Evolutionary conservation across 2,113 vertebrate species (phyloP), one percentile per base, ranked within the genome.

Genomic region (Sander lucioperca): DNA sequence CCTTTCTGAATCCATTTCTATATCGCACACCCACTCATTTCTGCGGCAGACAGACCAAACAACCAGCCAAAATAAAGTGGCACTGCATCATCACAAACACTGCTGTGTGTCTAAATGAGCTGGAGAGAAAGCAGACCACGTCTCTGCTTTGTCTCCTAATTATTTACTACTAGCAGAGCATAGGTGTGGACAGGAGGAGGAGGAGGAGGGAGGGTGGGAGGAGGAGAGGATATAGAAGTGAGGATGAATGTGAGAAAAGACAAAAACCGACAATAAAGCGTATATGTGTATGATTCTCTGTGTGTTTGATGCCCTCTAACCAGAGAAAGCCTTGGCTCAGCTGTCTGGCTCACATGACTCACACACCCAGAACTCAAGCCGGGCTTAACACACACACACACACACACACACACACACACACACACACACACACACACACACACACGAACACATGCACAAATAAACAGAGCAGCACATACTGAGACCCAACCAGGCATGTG

Each of bases 341-440:
- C 73, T 73, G 84, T 87, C 79, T 90, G 86, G 89, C 85, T 90
- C 85, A 77, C 82, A 90, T 94, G 91, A 91, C 82, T 94, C 91
- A 93, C 81, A 88, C 89, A 89, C 54, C 62, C 68, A 82, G 74
- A 90, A 87, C 77, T 86, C 53, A 74, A 88, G 79, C 85, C 84
- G 78, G 73, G 76, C 70, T 89, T 85, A 89, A 69, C 80, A 84
- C 86, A 63, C 68, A 79, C 65, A 62, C 76, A 58, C 56, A 63
- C 47, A 66, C 39, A 61, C 75, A 68, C 68, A 36, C 59, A 61
- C 65, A 16, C 56, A 43, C 71, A 73, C 23, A 63, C n/a, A 65
- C 64, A 47, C 59, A 56, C 65, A 27, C 56, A 27, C 71, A 77
- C 23, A 53, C 43, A 36, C n/a, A 30, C 59, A 30, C 58, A 39